Conservation (phyloP, 1,140 invertebrate species). For the Oedothorax gibbosus region DNA sequence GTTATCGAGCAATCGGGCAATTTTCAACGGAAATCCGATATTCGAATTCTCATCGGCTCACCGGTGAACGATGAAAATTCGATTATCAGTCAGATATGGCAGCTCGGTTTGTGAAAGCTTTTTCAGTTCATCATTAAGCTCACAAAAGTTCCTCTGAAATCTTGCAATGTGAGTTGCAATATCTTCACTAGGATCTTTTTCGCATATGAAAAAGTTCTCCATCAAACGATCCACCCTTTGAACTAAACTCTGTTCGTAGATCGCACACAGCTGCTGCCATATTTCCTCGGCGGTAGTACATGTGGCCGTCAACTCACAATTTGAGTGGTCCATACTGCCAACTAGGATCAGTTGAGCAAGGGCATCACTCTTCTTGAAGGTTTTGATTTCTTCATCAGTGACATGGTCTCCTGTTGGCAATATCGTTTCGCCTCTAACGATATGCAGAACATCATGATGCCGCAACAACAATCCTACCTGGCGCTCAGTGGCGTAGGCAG, state of each 20-base stretch:
- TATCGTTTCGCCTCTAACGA: no score
- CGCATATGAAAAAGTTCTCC: background rate
- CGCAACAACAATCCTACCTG: no score
- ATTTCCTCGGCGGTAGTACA: background rate
- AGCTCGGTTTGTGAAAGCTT: background rate
- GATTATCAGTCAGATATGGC: background rate
- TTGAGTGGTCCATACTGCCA: background rate
- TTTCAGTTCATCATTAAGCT: background rate
- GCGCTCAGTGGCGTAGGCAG: no score
- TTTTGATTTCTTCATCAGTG: background rate
- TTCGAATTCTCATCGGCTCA: no score
- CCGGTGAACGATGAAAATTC: conserved; percentile 3
- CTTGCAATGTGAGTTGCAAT: no score
- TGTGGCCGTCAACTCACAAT: no score
- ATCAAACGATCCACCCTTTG: background rate
- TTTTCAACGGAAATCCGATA: no score
- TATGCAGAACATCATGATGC: no score
- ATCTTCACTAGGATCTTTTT: background rate
- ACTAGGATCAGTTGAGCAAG: background rate
- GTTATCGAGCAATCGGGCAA: no score
- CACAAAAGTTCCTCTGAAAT: no score
- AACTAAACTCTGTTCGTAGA: background rate
- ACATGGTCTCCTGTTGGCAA: background rate
- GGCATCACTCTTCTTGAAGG: background rate
- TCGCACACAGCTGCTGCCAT: background rate